These are phyloP conservation scores for Neodon shergylaensis DNA, from an alignment of 2,113 vertebrate species.

Conservation along the genomic window DNA sequence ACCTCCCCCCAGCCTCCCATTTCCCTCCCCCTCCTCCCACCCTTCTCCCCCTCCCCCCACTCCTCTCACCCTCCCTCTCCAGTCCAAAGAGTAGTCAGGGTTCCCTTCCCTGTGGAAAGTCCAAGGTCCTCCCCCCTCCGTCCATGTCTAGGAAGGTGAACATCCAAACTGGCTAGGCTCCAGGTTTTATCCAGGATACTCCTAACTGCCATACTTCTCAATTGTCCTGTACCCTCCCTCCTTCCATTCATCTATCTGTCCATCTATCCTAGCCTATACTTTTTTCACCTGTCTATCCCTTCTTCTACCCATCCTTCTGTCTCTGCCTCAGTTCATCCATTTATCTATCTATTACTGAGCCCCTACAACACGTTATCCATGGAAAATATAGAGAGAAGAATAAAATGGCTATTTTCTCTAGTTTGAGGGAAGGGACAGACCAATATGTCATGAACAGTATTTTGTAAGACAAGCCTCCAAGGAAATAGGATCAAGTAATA, in stretches of 20 bases:
- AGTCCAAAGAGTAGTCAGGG: too few relatives aligned
- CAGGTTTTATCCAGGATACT: slow-evolving; percentile 2
- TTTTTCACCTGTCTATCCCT: too few relatives aligned
- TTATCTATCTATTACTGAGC: background rate
- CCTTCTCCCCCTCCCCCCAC: too few relatives aligned
- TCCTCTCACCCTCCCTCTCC: too few relatives aligned
- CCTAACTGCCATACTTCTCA: background rate
- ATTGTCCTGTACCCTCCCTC: background rate
- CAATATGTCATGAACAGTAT: background rate
- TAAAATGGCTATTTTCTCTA: background rate
- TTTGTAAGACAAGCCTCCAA: background rate
- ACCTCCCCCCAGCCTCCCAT: too few relatives aligned
- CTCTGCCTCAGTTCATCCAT: background rate
- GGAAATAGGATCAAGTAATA: background rate
- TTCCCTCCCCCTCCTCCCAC: too few relatives aligned
- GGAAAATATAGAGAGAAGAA: background rate
- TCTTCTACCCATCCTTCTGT: background rate
- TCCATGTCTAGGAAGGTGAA: too few relatives aligned
- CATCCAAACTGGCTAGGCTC: too few relatives aligned
- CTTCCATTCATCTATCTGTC: background rate
- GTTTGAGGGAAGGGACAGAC: background rate
- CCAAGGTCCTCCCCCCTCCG: too few relatives aligned
- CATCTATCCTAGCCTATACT: background rate
- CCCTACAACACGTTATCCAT: background rate
- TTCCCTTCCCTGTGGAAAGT: too few relatives aligned